Conservation (phyloP, 2,888 invertebrate species). For the Icerya purchasi region DNA sequence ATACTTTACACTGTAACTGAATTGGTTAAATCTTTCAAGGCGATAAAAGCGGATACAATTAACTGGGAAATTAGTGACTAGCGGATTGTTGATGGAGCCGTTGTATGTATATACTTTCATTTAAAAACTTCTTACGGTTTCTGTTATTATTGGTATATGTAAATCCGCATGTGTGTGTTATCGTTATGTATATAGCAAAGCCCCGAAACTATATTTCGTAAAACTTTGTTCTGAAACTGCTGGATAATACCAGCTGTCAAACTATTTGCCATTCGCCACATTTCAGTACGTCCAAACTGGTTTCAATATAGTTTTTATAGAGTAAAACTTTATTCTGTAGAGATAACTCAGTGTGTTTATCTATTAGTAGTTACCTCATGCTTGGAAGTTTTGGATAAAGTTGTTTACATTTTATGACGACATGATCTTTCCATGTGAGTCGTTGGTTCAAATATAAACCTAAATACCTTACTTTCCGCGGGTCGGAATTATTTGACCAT, state of each 20-base stretch:
- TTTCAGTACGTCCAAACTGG: neutral
- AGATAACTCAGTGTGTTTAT: neutral
- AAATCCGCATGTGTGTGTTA: too few relatives aligned
- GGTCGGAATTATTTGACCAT: neutral
- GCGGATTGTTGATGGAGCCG: too few relatives aligned
- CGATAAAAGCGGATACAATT: too few relatives aligned
- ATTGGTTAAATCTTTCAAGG: too few relatives aligned
- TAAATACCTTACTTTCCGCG: neutral
- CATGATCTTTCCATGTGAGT: neutral
- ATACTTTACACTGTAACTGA: too few relatives aligned
- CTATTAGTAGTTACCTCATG: too few relatives aligned
- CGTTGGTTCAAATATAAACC: neutral
- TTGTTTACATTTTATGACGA: neutral
- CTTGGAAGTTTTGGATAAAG: neutral
- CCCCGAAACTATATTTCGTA: neutral
- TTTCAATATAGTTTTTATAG: too few relatives aligned
- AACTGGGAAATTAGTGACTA: too few relatives aligned
- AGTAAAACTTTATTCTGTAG: neutral
- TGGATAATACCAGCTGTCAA: neutral
- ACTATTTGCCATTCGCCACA: neutral
- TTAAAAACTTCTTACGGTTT: too few relatives aligned
- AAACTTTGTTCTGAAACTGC: neutral
- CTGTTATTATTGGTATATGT: too few relatives aligned
- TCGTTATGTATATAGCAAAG: neutral
- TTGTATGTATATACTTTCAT: too few relatives aligned